Percentiles rank a stretch among this genome's conserved stretches.
These are phyloP conservation scores for Pollenia griseotomentosa DNA, from an alignment of 2,888 invertebrate species.

Conservation along the genomic window DNA sequence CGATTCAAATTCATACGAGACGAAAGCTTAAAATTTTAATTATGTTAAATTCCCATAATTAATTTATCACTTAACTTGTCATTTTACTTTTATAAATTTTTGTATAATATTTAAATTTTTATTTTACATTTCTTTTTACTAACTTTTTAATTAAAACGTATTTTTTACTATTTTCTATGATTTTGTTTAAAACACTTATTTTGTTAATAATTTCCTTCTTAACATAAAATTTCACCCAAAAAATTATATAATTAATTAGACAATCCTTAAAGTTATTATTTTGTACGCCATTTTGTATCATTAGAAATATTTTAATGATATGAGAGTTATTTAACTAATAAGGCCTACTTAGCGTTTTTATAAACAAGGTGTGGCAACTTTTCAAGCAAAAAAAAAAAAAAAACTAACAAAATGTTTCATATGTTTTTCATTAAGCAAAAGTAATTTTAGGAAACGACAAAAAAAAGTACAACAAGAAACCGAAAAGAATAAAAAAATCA, in stretches of 20 bases:
- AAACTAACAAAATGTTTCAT: neutral
- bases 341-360: constrained; percentile 3
- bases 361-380: constrained; percentile 28
- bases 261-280: constrained; percentile 33
- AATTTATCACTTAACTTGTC: too few relatives aligned
- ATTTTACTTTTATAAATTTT: too few relatives aligned
- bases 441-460: constrained; percentile 4
- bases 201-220: constrained; percentile 33
- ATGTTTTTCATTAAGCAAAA: neutral
- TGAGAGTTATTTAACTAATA: neutral
- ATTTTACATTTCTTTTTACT: too few relatives aligned
- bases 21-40: too few relatives aligned
- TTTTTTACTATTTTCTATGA: neutral
- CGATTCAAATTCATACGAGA: too few relatives aligned
- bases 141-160: too few relatives aligned
- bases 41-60: too few relatives aligned
- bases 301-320: constrained; percentile 2
- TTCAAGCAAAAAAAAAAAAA: neutral
- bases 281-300: neutral
- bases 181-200: neutral
- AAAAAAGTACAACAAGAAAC: neutral
- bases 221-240: neutral
- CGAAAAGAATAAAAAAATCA: neutral
- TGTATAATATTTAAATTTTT: too few relatives aligned
- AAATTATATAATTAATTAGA: constrained; percentile 6